Conservation (phyloP, 2,797 vertebrate genomes). For the Tolypeutes matacus region DNA sequence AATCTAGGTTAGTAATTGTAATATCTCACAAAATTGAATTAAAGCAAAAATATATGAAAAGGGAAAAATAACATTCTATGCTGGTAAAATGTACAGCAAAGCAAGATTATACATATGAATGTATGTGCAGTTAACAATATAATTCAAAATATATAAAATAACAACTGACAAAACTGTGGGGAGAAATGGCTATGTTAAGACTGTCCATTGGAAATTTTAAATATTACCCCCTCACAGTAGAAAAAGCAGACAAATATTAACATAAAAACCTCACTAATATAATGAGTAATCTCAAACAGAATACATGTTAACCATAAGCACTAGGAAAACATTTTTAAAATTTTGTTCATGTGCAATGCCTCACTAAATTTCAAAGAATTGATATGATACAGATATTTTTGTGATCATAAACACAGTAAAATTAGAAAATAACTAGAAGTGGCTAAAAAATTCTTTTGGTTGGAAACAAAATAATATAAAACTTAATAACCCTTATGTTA, state of each 20-base stretch:
- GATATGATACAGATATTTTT: conserved; percentile 26
- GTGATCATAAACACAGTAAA: conserved; percentile 41
- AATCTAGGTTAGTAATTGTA: not conserved
- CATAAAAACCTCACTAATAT: not conserved
- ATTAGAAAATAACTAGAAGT: conserved; percentile 32
- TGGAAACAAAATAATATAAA: conserved; percentile 46
- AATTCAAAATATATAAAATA: not conserved
- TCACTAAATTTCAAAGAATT: conserved; percentile 19
- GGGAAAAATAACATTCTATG: not conserved
- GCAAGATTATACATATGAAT: not conserved
- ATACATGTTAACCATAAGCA: not conserved
- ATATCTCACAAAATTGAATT: conserved; percentile 2
- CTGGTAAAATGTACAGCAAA: not conserved
- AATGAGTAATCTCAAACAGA: conserved; percentile 5
- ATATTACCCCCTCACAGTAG: not conserved
- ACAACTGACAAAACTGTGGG: not conserved
- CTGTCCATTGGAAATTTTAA: not conserved
- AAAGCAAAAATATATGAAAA: not conserved
- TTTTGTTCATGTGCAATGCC: not conserved
- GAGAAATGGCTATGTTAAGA: not conserved
- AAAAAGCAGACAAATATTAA: not conserved
- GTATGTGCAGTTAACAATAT: not conserved
- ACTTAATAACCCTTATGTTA: conserved; percentile 17
- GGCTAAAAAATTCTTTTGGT: not conserved
- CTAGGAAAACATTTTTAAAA: not conserved